These are phyloP conservation scores for Xestia rhomboidea DNA, from an alignment of 2,888 invertebrate species.

Conservation along the genomic window DNA sequence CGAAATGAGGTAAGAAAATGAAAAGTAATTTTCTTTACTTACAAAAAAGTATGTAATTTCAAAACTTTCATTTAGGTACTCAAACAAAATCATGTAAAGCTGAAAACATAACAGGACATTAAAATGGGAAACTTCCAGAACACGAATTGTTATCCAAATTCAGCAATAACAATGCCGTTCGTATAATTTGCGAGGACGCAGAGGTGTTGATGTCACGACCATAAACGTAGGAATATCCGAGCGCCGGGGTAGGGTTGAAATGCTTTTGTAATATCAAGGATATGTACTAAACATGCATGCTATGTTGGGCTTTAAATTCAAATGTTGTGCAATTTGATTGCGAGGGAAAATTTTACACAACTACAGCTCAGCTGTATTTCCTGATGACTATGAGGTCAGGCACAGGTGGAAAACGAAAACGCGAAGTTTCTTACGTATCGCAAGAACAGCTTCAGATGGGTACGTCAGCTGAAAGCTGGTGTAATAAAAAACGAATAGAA, in stretches of 20 bases:
- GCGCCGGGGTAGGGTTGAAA: constrained; percentile 41
- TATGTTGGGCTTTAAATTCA: neutral
- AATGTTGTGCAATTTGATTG: no score
- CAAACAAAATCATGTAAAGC: neutral
- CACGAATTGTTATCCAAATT: constrained; percentile 34
- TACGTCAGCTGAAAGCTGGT: no score
- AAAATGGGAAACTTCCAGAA: constrained; percentile 12
- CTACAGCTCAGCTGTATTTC: neutral
- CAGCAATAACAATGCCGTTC: constrained; percentile 34
- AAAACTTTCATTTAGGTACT: neutral
- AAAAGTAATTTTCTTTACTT: neutral
- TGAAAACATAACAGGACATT: neutral
- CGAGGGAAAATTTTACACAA: neutral
- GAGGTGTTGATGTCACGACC: constrained; percentile 53
- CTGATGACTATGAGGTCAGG: neutral
- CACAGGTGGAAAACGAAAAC: neutral
- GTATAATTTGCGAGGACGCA: constrained; percentile 19
- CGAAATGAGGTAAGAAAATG: no score
- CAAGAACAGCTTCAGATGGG: neutral
- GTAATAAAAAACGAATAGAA: neutral
- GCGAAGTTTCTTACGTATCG: neutral
- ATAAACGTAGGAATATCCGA: constrained; percentile 57
- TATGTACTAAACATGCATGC: neutral
- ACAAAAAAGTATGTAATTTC: neutral
- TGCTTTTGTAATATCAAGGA: constrained; percentile 6